Evolutionary conservation across 2,797 vertebrate species (phyloP), one percentile per base, ranked within the genome.

Genomic region (Microctenopoma lineatum): DNA sequence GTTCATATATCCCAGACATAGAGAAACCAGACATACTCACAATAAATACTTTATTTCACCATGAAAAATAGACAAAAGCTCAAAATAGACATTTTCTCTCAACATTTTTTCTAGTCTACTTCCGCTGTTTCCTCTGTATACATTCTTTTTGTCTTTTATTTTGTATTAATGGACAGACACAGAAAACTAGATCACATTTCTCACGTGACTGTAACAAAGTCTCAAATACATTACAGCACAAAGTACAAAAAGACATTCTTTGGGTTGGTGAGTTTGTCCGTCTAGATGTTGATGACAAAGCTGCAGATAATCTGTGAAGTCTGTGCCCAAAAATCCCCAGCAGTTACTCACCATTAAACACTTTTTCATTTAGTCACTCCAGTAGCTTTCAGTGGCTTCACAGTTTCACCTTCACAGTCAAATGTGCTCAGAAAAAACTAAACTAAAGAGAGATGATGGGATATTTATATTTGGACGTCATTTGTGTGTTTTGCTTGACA

Each of bases 1-100:
- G 38, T 13, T 14, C 11, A 41, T 4, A 41, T 14, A 4, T 41
- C 15, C 2, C 1, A 16, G 13, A n/a, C n/a, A 15, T 16, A 42
- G 29, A 75, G 27, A 77, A 64, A 73, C 6, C 21, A 84, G 15
- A 69, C 25, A 46, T 10, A 34, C 25, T 83, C 80, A 85, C 87
- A 92, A 87, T 90, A 94, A 92, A 93, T 92, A 91, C 79, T 95
- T 94, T 93, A 92, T 91, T 94, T 81, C 72, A 90, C 83, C 82
- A 89, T 79, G 73, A 92, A 93, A 94, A 94, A 93, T 91, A 93
- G 79, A 92, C 75, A 75, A 73, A 62, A 84, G 67, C 80, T 89
- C 78, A 92, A 44, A 67, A 73, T 84, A 73, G 80, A 87, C 60
- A 77, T 54, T 58, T 68, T 59, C 2, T 53, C 1, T 50, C 44